These are phyloP conservation scores for Emmelina monodactyla DNA, from an alignment of 2,888 invertebrate genomes.

Conservation along the genomic window DNA sequence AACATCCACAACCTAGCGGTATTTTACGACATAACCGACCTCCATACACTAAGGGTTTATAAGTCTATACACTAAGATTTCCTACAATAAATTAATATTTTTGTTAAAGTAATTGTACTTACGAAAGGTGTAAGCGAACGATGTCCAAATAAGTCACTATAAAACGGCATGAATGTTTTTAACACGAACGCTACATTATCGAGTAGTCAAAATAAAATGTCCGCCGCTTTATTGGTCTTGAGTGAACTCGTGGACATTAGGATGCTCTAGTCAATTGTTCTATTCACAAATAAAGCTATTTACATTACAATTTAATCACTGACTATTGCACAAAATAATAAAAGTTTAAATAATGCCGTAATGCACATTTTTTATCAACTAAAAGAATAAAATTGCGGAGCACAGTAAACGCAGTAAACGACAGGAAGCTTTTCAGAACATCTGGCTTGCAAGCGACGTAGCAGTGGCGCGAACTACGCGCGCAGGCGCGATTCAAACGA, in stretches of 20 bases:
- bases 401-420: conserved; percentile 47
- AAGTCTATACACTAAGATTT: conserved; percentile 1
- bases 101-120: conserved; percentile 33
- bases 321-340: conserved; percentile 41
- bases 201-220: conserved; percentile 68
- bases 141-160: conserved; percentile 59
- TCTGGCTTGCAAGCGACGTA: conserved; percentile 64
- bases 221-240: conserved; percentile 67
- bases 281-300: conserved; percentile 20
- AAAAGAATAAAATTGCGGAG: conserved; percentile 45
- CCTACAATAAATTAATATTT: conserved; percentile 3
- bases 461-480: conserved; percentile 67
- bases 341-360: conserved; percentile 43
- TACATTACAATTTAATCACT: conserved; percentile 50
- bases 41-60: conserved; percentile 17
- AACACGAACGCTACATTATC: conserved; percentile 66
- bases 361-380: conserved; percentile 51
- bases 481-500: conserved; percentile 23
- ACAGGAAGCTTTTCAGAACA: conserved; percentile 65
- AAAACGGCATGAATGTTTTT: conserved; percentile 65
- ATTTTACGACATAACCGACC: conserved; percentile 43
- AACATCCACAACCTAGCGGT: conserved; percentile 51
- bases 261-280: conserved; percentile 35
- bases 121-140: conserved; percentile 64
- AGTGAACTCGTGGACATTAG: conserved; percentile 66